Evolutionary conservation across 2,888 invertebrate species (phyloP).

Genomic region (Ophioninae sp.): DNA sequence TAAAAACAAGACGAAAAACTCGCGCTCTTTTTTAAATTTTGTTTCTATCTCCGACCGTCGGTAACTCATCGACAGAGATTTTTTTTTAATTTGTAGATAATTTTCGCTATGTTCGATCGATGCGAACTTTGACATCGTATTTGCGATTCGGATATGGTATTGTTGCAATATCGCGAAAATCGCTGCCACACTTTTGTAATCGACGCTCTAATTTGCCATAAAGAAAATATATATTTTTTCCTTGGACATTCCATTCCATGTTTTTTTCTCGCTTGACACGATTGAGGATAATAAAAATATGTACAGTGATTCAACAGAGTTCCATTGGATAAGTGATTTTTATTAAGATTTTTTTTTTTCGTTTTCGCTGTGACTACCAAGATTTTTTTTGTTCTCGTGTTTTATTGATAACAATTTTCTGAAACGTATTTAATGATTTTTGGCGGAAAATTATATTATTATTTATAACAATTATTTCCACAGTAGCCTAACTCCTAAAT

Average conservation of each 20-base stretch:
- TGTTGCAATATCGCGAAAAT: conserved; percentile 35
- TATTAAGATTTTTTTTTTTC: not conserved
- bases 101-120: not conserved
- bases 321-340: conserved; percentile 27
- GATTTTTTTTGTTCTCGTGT: too few relatives aligned
- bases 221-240: not conserved
- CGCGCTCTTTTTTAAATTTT: not conserved
- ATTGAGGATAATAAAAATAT: conserved; percentile 2
- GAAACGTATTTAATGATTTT: too few relatives aligned
- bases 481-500: too few relatives aligned
- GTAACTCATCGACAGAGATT: too few relatives aligned
- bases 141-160: conserved; percentile 12
- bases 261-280: not conserved
- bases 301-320: conserved; percentile 22
- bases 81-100: not conserved
- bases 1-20: too few relatives aligned
- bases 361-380: not conserved
- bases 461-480: not conserved
- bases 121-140: not conserved
- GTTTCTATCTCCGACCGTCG: not conserved
- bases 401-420: too few relatives aligned
- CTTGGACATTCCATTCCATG: not conserved
- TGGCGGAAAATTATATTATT: too few relatives aligned
- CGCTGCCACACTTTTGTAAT: conserved; percentile 41
- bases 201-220: not conserved